Percentiles rank a stretch among this genome's conserved stretches.
These are phyloP conservation scores for Thymelicus acteon DNA, from an alignment of 2,888 invertebrate genomes.

Conservation along the genomic window DNA sequence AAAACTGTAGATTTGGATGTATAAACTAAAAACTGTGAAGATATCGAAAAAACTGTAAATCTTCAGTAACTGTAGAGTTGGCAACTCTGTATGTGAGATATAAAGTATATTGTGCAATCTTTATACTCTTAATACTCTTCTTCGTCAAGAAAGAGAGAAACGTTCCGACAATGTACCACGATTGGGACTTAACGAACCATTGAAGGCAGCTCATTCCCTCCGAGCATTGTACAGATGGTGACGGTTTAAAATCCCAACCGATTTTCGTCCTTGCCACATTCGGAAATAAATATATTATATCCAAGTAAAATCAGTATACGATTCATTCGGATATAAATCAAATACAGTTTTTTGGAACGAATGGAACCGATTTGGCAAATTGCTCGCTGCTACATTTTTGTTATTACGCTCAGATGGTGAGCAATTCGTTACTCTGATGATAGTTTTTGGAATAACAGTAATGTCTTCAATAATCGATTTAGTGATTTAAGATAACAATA, in stretches of 20 bases:
- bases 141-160: slow-evolving; percentile 25
- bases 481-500: slow-evolving; percentile 16
- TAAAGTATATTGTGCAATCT: not conserved
- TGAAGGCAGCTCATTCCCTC: slow-evolving; percentile 44
- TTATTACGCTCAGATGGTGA: slow-evolving; percentile 31
- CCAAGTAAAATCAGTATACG: slow-evolving; percentile 11
- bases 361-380: slow-evolving; percentile 34
- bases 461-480: slow-evolving; percentile 18
- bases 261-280: slow-evolving; percentile 63
- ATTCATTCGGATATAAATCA: slow-evolving; percentile 33
- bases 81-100: too few species aligned
- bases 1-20: too few species aligned
- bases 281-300: slow-evolving; percentile 30
- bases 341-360: slow-evolving; percentile 34
- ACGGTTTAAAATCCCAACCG: slow-evolving; percentile 69
- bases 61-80: too few species aligned
- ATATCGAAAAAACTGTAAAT: too few species aligned
- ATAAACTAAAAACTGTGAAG: too few species aligned
- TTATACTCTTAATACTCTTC: not conserved
- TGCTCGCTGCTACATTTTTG: slow-evolving; percentile 28
- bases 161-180: slow-evolving; percentile 48
- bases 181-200: slow-evolving; percentile 50
- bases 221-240: slow-evolving; percentile 65
- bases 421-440: slow-evolving; percentile 26
- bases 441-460: slow-evolving; percentile 19